Evolutionary conservation across 2,888 invertebrate genomes (phyloP), one percentile per base, ranked within the genome.

Genomic region (Cosmopolites sordidus): DNA sequence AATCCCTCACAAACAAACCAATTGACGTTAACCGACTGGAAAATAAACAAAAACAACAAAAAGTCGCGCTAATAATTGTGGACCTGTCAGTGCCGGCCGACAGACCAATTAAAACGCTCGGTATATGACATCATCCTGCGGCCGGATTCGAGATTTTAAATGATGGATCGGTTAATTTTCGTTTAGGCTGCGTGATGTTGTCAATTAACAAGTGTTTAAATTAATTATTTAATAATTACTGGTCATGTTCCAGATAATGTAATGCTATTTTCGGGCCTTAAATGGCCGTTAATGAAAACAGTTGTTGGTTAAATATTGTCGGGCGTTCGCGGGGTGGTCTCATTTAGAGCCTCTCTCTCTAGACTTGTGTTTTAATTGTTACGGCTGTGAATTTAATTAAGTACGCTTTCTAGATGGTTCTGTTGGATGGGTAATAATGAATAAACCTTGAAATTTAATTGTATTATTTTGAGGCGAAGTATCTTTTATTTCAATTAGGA

Each of bases 181-280:
- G 55, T 49, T 48, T 22, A 5, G 60, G 60, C 64, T 69, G 69
- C 71, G 70, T 70, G 70, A 67, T 69, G 65, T 67, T 65, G 66
- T 66, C 66, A 69, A 69, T 70, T 70, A 68, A 67, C 66, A 64
- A 69, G 70, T 69, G 68, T 69, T 70, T 71, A 70, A 71, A 69
- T 69, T 70, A 69, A 71, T 70, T 70, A 71, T 67, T 64, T 60
- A 59, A 64, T 66, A 66, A 67, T 64, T 64, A 64, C 60, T 61
- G 53, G 57, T 55, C 59, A 54, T 59, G 64, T 62, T 63, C 62
- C 53, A 60, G 56, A 61, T 64, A 62, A 60, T 60, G 51, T 63
- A 62, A 64, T 62, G 63, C 60, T 58, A 60, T 64, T 63, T 62
- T 58, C 48, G 62, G 54, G 50, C 38, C 43, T 58, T 62, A 57